phyloP scores from a whole-genome alignment of 1,140 invertebrate species.

The Pseudomyrmex concolor region DNA sequence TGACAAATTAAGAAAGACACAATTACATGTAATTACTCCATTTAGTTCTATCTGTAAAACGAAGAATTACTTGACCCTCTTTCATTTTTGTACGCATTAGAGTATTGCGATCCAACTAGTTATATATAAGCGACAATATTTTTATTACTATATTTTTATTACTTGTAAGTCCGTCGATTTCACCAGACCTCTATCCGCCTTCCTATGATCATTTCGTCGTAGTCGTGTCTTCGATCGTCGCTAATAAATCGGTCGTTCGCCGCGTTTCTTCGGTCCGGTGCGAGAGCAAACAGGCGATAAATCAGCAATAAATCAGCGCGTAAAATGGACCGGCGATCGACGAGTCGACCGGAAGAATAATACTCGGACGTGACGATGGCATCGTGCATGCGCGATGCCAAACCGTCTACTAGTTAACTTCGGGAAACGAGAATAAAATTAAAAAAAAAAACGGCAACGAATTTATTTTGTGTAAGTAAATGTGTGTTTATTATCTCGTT shows the following conservation, averaged over 20 bases:
- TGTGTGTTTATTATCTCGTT: neutral
- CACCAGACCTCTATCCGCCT: neutral
- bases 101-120: neutral
- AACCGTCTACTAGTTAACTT: slow-evolving; percentile 68
- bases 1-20: neutral
- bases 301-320: slow-evolving; percentile 63
- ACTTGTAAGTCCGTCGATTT: slow-evolving; percentile 21
- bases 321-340: slow-evolving; percentile 68
- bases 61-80: neutral
- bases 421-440: slow-evolving; percentile 58
- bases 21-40: neutral
- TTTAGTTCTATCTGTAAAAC: too few relatives aligned
- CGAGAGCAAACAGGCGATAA: slow-evolving; percentile 69
- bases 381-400: slow-evolving; percentile 60
- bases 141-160: too few relatives aligned
- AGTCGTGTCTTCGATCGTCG: slow-evolving; percentile 42
- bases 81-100: neutral
- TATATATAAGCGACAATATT: slow-evolving; percentile 30
- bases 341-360: slow-evolving; percentile 71
- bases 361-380: slow-evolving; percentile 65
- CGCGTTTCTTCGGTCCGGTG: slow-evolving; percentile 50
- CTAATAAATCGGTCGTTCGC: slow-evolving; percentile 69
- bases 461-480: slow-evolving; percentile 2
- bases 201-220: neutral
- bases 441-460: slow-evolving; percentile 51